phyloP scores from a whole-genome alignment of 37 sponge, comb jelly and placozoan genomes.

The Eunapius fragilis region DNA sequence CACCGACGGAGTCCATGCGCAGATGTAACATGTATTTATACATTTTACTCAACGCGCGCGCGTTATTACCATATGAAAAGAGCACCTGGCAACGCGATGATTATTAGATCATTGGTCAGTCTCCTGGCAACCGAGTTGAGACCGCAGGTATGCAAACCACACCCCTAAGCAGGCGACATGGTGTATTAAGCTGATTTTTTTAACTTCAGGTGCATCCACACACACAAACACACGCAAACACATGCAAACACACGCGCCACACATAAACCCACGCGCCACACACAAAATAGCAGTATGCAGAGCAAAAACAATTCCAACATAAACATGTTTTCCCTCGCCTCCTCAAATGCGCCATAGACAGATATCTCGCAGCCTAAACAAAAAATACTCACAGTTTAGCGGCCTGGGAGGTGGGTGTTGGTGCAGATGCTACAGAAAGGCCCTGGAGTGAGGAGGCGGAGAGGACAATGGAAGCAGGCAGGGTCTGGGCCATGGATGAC shows the following conservation, averaged over 20 bases:
- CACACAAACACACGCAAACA: neutral
- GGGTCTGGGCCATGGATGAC: slow-evolving; percentile 13
- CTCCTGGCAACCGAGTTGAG: neutral
- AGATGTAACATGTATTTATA: neutral
- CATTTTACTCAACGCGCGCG: neutral
- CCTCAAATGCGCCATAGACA: neutral
- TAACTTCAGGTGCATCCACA: neutral
- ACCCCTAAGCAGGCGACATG: neutral
- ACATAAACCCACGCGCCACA: too few species aligned
- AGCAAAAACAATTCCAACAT: neutral
- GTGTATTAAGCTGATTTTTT: neutral
- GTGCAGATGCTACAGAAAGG: slow-evolving; percentile 22
- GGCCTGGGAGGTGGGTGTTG: slow-evolving; percentile 7
- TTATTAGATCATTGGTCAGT: neutral
- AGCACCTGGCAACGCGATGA: neutral
- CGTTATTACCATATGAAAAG: neutral
- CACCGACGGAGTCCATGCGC: too few species aligned
- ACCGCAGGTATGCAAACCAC: neutral
- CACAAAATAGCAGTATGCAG: too few species aligned
- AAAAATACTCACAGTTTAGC: neutral
- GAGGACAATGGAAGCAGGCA: slow-evolving; percentile 36
- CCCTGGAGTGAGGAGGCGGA: slow-evolving; percentile 26
- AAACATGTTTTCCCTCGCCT: neutral
- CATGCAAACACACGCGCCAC: too few species aligned
- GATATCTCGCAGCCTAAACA: neutral